Base-by-base conservation (phyloP, 2,113 vertebrate genomes). In the Hydropotes inermis region DNA sequence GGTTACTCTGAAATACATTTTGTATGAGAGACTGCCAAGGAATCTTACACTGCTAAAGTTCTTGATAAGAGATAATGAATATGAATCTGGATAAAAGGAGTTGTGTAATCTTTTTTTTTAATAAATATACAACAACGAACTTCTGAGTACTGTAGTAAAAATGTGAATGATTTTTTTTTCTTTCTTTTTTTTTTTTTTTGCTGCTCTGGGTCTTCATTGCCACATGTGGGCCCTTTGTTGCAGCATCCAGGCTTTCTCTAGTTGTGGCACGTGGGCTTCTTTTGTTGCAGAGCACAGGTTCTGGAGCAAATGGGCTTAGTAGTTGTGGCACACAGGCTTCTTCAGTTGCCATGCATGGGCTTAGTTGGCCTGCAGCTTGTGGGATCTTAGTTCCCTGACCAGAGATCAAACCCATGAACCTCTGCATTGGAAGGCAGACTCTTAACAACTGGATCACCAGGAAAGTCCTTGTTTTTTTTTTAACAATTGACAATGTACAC, bases 41-140 rank as follows among this genome's bases (percentile, higher is more conserved):
- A 96, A 58, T 91, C 84, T 94, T 55, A 88, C 74, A 81, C n/a
- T 94, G 21, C 55, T 81, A 27, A 39, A 87, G 14, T 54, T 39
- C 28, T 96, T 94, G 54, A 83, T 85, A 94, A 91, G 93, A 95
- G 64, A 61, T 84, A 96, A 79, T 74, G 47, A 88, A 23, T 92
- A 95, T 94, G 76, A 97, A 90, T 95, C 39, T 94, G 45, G 92
- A 93, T 95, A 88, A 97, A 93, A 70, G 43, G 19, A 96, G 97
- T 83, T 95, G 55, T 87, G 14, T 94, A n/a, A 85, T 87, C 55
- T 95, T 94, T 91, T 83, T 21, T 97, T 93, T 86, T 87, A 91
- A 36, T 91, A 81, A 83, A 25, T 87, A 6, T 87, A 88, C 33
- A 33, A 16, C 87, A 58, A n/a, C n/a, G n/a, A 95, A 89, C 92